Evolutionary conservation across 1,140 invertebrate species (phyloP).

Genomic region (Cylas formicarius): DNA sequence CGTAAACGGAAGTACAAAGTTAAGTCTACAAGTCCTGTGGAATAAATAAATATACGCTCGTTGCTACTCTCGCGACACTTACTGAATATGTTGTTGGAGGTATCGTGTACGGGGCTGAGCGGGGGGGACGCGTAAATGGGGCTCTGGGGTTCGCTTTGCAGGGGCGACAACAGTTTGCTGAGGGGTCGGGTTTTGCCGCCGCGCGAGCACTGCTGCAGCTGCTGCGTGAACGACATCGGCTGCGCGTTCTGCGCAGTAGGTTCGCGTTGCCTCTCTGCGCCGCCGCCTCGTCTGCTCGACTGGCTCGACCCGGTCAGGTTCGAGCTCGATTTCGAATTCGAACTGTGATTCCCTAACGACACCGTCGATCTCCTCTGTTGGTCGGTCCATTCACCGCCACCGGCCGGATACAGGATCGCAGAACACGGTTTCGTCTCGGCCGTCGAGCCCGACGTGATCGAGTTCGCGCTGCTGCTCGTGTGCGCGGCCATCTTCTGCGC

Average conservation of each 20-base stretch:
- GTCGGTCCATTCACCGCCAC: conserved; percentile 52
- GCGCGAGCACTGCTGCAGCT: conserved; percentile 60
- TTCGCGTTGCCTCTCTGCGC: conserved; percentile 35
- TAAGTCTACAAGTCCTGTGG: too few species aligned
- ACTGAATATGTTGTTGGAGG: conserved; percentile 36
- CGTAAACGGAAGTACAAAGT: too few species aligned
- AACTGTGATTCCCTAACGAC: conserved; percentile 62
- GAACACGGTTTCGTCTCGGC: conserved; percentile 63
- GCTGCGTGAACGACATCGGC: conserved; percentile 66
- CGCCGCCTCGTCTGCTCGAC: conserved; percentile 39
- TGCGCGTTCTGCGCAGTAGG: conserved; percentile 35
- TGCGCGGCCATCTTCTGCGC: conserved; percentile 31
- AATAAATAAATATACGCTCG: not conserved
- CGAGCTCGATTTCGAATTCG: conserved; percentile 63
- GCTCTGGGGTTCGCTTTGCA: conserved; percentile 68
- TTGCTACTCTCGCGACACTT: conserved; percentile 18
- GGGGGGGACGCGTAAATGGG: conserved; percentile 69
- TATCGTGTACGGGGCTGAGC: conserved; percentile 61
- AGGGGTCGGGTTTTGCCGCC: conserved; percentile 52
- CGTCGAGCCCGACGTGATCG: conserved; percentile 56
- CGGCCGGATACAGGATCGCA: conserved; percentile 51
- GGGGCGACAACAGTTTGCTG: conserved; percentile 57
- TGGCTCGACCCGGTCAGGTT: conserved; percentile 54
- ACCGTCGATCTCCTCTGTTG: conserved; percentile 61
- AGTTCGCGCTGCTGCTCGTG: conserved; percentile 52